Base-by-base conservation (phyloP, 1,140 invertebrate genomes). In the Agraylea sexmaculata region DNA sequence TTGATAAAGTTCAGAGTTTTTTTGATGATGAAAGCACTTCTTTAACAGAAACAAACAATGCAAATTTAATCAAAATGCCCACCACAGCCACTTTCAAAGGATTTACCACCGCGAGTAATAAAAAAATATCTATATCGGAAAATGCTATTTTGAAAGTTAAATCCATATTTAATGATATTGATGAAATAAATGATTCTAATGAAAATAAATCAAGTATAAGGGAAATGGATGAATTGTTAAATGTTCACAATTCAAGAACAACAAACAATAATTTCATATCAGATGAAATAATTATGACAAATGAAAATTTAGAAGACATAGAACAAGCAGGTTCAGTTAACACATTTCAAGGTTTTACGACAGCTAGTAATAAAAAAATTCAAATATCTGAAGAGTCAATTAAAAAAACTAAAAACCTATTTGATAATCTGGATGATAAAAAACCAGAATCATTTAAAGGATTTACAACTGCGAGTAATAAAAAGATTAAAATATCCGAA, bases 81-180 rank as follows among this genome's bases (percentile, higher is more conserved):
- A 18, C 10, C 16, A 21, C 20, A 21, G 17, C 6, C 19, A 2
- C 15, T 16, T 29, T 17, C 37, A 16, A 31, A 31, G 33, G 16
- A 29, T 46, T 46, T 43, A 46, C 31, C 23, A 47, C 37, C 18
- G 36, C 38, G n/a, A 38, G 27, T 29, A 33, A 37, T 32, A 68
- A 64, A 53, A 45, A 36, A 39, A 52, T 70, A 7, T 36, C 29
- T 30, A 40, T 68, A 11, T 58, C 56, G 10, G 49, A 59, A 32
- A 47, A 51, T 16, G 48, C 56, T 23, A 45, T 69, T 20, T 32
- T 55, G 13, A 55, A 53, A 50, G 54, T 53, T 13, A 52, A 49
- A 35, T 42, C 39, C 28, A 15, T 54, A 11, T 53, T 58, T 38
- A 29, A 51, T 34, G 53, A 59, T 34, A 41, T 51, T 28, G 18